Percentiles rank a stretch among this genome's conserved stretches.
Evolutionary conservation across 2,888 invertebrate species (phyloP).

Genomic region (Eupithecia tripunctaria): DNA sequence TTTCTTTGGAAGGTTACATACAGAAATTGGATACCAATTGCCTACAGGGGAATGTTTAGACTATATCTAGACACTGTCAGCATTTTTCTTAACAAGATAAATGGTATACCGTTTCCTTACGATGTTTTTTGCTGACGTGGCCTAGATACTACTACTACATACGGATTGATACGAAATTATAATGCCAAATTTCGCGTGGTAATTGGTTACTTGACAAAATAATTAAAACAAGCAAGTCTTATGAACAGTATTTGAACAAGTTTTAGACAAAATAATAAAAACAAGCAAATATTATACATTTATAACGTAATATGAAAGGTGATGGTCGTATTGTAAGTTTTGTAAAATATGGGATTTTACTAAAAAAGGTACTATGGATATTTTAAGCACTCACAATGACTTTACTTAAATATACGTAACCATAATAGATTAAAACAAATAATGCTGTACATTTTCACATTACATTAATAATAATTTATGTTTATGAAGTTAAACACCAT

Average conservation of each 20-base stretch:
- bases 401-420: no score
- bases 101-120: conserved; percentile 12
- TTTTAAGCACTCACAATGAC: background rate
- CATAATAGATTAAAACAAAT: background rate
- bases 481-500: background rate
- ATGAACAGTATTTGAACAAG: background rate
- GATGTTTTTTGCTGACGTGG: conserved; percentile 14
- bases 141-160: conserved; percentile 12
- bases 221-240: background rate
- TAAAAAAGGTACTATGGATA: no score
- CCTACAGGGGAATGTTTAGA: background rate
- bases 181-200: background rate
- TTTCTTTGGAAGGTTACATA: conserved; percentile 2
- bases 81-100: background rate
- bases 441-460: background rate
- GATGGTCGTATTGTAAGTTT: background rate
- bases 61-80: background rate
- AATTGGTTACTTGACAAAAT: background rate
- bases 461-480: background rate
- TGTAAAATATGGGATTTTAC: background rate
- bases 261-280: no score
- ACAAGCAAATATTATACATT: no score
- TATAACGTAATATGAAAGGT: no score
- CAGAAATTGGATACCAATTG: background rate
- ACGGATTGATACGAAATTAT: conserved; percentile 33